Base-by-base conservation (phyloP, 2,797 vertebrate species). In the Fundulus diaphanus region DNA sequence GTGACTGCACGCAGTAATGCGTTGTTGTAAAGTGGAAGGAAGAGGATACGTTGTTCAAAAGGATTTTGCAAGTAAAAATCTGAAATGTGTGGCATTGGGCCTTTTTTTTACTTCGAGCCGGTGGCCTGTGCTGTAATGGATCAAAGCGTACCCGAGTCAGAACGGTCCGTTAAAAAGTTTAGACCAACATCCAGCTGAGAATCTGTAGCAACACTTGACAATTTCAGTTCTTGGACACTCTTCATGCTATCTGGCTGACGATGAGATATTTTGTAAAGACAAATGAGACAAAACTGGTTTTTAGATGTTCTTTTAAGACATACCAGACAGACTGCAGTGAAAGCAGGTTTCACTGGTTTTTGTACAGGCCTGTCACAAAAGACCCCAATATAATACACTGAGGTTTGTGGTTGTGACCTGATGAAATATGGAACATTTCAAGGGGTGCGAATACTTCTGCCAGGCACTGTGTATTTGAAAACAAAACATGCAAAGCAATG, bases 401-500 rank as follows among this genome's bases (percentile, higher is more conserved):
- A 42, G 8, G 35, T 3, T 66, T 67, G 20, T n/a, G 40, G 24
- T 44, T 67, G 15, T 66, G 44, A 66, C 37, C 13, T 27, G 7
- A 67, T 27, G 7, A 67, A 44, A 67, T 44, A 42, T 7, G 0
- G 4, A 16, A 0, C 27, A 42, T 27, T 67, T 22, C 33, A 27
- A 9, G 3, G 13, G 27, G n/a, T 44, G 27, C 16, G 24, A 67
- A 67, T 44, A 27, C 7, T 29, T 42, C 18, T 3, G 12, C n/a
- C 27, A 56, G 54, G n/a, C n/a, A 56, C 3, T 7, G 56, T 49
- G 22, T 46, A 49, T 66, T 11, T 33, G 3, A 51, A 66, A 74
- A 33, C 16, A 3, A 68, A 6, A 77, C 5, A 72, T 59, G 49
- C 15, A 67, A 22, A 5, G 59, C 61, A 24, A 68, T 57, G 77